These are phyloP conservation scores for Acleris sparsana DNA, from an alignment of 2,888 invertebrate genomes.

Conservation along the genomic window DNA sequence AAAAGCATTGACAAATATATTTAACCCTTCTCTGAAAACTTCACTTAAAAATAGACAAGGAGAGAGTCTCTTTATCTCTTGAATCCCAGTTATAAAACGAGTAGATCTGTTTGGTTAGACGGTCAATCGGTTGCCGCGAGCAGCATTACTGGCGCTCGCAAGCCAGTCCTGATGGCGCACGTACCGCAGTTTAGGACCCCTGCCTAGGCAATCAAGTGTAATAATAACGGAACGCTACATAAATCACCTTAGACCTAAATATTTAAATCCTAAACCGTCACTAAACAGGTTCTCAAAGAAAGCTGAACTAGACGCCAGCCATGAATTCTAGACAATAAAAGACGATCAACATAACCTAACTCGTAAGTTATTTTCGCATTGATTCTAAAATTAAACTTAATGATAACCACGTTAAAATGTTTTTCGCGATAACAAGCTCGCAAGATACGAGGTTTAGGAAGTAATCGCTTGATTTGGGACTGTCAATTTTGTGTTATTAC, in stretches of 20 bases:
- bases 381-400: too few relatives aligned
- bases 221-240: conserved; percentile 18
- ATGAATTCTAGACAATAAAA: conserved; percentile 14
- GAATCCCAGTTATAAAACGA: too few relatives aligned
- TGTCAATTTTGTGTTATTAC: conserved; percentile 52
- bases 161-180: too few relatives aligned
- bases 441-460: neutral
- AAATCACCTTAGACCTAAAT: conserved; percentile 24
- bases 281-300: conserved; percentile 25
- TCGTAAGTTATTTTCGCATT: neutral
- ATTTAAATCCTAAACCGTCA: conserved; percentile 9
- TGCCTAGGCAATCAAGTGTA: conserved; percentile 3
- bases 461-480: conserved; percentile 37
- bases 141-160: too few relatives aligned
- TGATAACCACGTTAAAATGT: neutral
- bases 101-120: too few relatives aligned
- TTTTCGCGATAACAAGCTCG: neutral
- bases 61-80: too few relatives aligned
- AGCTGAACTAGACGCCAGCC: conserved; percentile 4
- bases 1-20: too few relatives aligned
- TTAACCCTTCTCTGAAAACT: too few relatives aligned
- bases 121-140: too few relatives aligned
- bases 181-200: too few relatives aligned
- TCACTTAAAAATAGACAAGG: too few relatives aligned
- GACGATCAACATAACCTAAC: neutral